Base-by-base conservation (phyloP, 2,113 vertebrate genomes). In the Cyphotilapia sp. region DNA sequence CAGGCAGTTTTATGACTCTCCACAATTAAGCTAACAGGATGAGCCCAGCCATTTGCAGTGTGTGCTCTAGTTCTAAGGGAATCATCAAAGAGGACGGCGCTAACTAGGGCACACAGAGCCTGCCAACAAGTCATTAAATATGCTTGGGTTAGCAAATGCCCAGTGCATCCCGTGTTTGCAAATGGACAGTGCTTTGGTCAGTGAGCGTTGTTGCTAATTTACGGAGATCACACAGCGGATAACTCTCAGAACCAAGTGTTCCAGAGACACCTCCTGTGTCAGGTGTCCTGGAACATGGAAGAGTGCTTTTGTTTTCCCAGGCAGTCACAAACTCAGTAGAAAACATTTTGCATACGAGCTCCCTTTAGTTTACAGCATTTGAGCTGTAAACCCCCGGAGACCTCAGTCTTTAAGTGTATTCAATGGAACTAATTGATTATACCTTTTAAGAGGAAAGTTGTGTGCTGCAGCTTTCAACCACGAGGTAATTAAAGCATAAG, bases 111-210 rank as follows among this genome's bases (percentile, higher is more conserved):
- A 87, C 42, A 19, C 71, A 22, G 16, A 89, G 83, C 45, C 83
- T 74, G 91, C 88, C 88, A 89, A 88, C 49, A 84, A 59, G 81
- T 87, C 88, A 90, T 93, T 88, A 89, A 88, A 89, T 89, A 87
- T 91, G 88, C 83, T 56, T 19, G 83, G 83, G 66, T 80, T 87
- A 91, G 84, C 81, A 76, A 92, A 91, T 76, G 85, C 49, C 84
- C 81, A 29, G 51, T 80, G 83, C 83, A 24, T 31, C 42, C 69
- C 19, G 2, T 84, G 51, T 87, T 85, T 90, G 82, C 51, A 86
- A 82, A 89, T 56, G 87, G 66, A 86, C 66, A 2, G n/a, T 45
- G 22, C 89, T 87, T 82, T 89, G 91, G 85, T 89, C 86, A 91
- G 3, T 85, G 83, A 19, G 78, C 19, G 74, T 16, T 78, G 69